These are phyloP conservation scores for Platycheirus albimanus DNA, from an alignment of 2,888 invertebrate genomes.

Conservation along the genomic window DNA sequence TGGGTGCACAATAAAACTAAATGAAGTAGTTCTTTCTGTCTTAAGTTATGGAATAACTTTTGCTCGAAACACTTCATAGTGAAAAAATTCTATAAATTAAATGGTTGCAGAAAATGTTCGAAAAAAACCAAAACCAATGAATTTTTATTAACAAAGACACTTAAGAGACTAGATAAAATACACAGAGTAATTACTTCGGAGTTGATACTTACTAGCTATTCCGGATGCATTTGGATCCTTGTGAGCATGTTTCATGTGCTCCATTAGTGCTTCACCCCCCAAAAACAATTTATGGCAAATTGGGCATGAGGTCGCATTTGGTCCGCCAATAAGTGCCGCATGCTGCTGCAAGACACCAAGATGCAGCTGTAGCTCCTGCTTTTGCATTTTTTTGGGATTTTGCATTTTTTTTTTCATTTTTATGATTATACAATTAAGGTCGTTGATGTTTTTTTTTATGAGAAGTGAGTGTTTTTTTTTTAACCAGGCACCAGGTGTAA, in stretches of 20 bases:
- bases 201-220: conserved; percentile 76
- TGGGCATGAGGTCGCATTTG: conserved; percentile 95
- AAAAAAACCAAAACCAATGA: too few species aligned
- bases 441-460: conserved; percentile 19
- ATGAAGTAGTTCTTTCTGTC: too few species aligned
- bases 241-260: conserved; percentile 97
- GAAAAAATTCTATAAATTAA: too few species aligned
- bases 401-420: conserved; percentile 45
- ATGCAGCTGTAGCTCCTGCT: conserved; percentile 94
- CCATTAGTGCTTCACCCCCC: conserved; percentile 95
- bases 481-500: conserved; percentile 64
- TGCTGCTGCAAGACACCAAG: conserved; percentile 98
- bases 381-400: conserved; percentile 77
- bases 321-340: conserved; percentile 94
- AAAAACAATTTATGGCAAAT: conserved; percentile 97
- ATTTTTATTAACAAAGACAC: too few species aligned
- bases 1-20: too few species aligned
- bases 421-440: too few species aligned
- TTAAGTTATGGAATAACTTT: too few species aligned
- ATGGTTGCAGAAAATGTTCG: too few species aligned
- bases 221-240: conserved; percentile 88
- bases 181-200: neutral
- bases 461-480: conserved; percentile 2
- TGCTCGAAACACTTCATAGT: too few species aligned
- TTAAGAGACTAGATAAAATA: too few species aligned